A percentile compares a stretch with the other conserved stretches of the same genome.
phyloP scores from a whole-genome alignment of 1,140 invertebrate genomes.

The Cyphomyrmex costatus region DNA sequence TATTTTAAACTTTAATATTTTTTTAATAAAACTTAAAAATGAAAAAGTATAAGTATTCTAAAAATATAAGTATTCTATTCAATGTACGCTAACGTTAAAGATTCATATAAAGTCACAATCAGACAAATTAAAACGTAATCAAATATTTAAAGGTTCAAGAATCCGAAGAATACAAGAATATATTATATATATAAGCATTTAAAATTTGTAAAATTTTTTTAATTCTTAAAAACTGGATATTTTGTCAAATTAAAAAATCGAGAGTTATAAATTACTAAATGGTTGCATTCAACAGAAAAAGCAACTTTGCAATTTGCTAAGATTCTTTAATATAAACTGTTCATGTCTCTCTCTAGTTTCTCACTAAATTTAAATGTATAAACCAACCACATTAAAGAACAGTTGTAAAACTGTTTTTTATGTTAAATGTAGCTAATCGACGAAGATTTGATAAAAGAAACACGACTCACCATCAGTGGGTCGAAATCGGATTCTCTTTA shows the following conservation, averaged over 20 bases:
- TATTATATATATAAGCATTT: background rate
- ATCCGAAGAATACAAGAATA: background rate
- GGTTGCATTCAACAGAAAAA: too few relatives aligned
- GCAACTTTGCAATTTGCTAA: too few relatives aligned
- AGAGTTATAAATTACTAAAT: background rate
- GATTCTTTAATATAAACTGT: too few relatives aligned
- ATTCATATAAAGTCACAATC: background rate
- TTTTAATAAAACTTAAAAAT: background rate
- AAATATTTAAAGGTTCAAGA: background rate
- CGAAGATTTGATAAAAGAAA: slow-evolving; percentile 9
- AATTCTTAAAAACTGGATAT: background rate
- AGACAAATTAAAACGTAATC: background rate
- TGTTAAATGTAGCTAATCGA: background rate
- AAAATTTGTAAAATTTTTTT: background rate
- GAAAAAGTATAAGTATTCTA: background rate
- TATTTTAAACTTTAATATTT: background rate
- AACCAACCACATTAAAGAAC: too few relatives aligned
- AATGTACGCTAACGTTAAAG: background rate
- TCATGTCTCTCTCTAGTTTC: too few relatives aligned
- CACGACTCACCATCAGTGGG: slow-evolving; percentile 72
- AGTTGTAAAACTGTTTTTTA: too few relatives aligned
- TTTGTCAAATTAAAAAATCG: background rate
- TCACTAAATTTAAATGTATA: too few relatives aligned
- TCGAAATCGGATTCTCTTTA: slow-evolving; percentile 76
- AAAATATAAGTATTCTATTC: slow-evolving; percentile 8